Percentiles rank a stretch among this genome's conserved stretches.
Evolutionary conservation across 2,113 vertebrate species (phyloP).

Genomic region (Brachyhypopomus occidentalis): DNA sequence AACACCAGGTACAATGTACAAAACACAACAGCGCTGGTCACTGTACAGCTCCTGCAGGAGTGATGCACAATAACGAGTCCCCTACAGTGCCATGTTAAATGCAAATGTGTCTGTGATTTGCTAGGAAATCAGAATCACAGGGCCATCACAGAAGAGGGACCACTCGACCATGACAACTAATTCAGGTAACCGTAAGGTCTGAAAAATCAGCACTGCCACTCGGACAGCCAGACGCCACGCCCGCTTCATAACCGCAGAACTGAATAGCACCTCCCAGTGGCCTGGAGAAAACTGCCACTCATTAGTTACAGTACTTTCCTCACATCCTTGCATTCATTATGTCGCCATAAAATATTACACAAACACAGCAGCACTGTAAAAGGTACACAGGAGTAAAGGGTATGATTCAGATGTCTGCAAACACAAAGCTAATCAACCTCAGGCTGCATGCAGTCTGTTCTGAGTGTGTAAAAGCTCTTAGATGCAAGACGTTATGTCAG

Average conservation of each 20-base stretch:
- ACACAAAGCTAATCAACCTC: conserved; percentile 19
- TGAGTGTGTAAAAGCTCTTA: conserved; percentile 3
- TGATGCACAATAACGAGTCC: no score
- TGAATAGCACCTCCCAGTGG: background rate
- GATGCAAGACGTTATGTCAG: no score
- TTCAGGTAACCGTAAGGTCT: conserved; percentile 2
- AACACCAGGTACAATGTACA: no score
- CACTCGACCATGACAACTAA: background rate
- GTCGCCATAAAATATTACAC: background rate
- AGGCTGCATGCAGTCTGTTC: background rate
- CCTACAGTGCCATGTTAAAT: no score
- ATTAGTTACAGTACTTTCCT: background rate
- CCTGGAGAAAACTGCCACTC: conserved; percentile 17
- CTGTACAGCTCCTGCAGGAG: no score
- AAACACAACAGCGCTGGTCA: no score
- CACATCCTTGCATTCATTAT: background rate
- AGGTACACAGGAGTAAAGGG: background rate
- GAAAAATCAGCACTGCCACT: background rate
- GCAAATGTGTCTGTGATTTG: no score
- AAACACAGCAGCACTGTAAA: background rate
- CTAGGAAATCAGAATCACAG: no score
- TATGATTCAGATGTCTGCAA: background rate
- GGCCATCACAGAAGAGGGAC: no score
- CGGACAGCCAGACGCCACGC: no score
- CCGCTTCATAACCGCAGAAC: conserved; percentile 19